A percentile compares a stretch with the other conserved stretches of the same genome.
Conservation (phyloP, 2,888 invertebrate species). For the Anaspis maculata region DNA sequence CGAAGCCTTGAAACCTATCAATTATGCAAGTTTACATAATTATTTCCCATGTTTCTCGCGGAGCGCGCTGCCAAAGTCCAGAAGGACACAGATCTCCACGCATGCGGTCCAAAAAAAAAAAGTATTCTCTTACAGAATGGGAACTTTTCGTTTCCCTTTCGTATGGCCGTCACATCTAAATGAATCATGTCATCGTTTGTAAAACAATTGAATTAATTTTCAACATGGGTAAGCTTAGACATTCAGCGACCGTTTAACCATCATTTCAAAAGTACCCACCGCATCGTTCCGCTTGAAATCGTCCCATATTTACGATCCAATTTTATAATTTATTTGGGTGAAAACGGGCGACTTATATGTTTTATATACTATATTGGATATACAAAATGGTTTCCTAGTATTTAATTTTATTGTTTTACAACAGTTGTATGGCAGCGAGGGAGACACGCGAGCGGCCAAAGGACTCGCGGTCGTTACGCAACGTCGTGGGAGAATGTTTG, state of each 20-base stretch:
- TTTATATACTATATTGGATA: constrained; percentile 34
- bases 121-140: no score
- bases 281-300: constrained; percentile 25
- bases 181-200: constrained; percentile 41
- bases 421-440: constrained; percentile 35
- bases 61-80: no score
- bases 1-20: constrained; percentile 19
- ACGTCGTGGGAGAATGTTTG: constrained; percentile 31
- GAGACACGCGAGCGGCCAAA: constrained; percentile 8
- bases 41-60: no score
- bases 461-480: constrained; percentile 16
- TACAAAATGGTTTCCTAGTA: constrained; percentile 26
- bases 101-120: no score
- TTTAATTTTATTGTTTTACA: constrained; percentile 36
- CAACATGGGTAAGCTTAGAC: constrained; percentile 39
- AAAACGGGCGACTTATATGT: no score
- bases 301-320: constrained; percentile 33
- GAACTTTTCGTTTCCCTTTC: constrained; percentile 9
- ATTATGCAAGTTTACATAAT: constrained; percentile 12
- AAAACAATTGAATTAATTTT: constrained; percentile 45
- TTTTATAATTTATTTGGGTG: constrained; percentile 18
- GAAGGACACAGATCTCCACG: no score
- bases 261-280: constrained; percentile 28
- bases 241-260: constrained; percentile 34
- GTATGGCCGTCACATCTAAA: constrained; percentile 25